These are phyloP conservation scores for Parasteatoda lunata DNA, from an alignment of 2,888 invertebrate species.

Conservation along the genomic window DNA sequence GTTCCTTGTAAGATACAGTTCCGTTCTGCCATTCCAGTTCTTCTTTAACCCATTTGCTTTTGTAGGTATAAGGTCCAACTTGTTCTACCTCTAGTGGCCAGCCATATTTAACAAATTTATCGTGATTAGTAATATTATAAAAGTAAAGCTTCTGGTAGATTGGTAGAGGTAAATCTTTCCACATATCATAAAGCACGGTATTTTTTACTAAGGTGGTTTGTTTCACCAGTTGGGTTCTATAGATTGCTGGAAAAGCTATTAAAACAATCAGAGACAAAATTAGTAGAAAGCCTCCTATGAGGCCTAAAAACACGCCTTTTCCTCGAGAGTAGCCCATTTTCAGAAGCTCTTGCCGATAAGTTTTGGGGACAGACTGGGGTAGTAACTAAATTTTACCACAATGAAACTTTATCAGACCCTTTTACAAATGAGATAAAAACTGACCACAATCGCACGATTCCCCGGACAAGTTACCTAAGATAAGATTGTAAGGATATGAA, in stretches of 20 bases:
- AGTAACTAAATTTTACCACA: neutral
- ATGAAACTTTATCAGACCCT: conserved; percentile 5
- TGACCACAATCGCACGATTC: neutral
- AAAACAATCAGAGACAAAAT: neutral
- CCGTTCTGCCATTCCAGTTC: conserved; percentile 71
- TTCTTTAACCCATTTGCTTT: conserved; percentile 70
- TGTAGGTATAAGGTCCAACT: conserved; percentile 67
- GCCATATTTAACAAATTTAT: conserved; percentile 9
- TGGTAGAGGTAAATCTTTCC: conserved; percentile 67
- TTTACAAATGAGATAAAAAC: neutral
- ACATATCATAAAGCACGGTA: conserved; percentile 41
- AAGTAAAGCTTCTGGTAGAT: conserved; percentile 64
- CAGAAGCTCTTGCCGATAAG: too few relatives aligned
- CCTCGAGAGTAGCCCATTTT: neutral
- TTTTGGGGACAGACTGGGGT: too few relatives aligned
- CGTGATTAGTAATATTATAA: conserved; percentile 66
- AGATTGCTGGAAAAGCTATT: conserved; percentile 29
- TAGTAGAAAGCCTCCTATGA: neutral
- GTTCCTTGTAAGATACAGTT: conserved; percentile 72
- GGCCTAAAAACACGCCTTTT: neutral
- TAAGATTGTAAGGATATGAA: too few relatives aligned
- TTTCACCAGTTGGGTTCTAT: neutral
- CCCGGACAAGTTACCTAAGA: too few relatives aligned
- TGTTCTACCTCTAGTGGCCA: conserved; percentile 33
- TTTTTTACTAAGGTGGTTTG: conserved; percentile 26